Percentiles rank a stretch among this genome's conserved stretches.
Evolutionary conservation across 2,888 invertebrate species (phyloP).

Genomic region (Nysson spinosus): DNA sequence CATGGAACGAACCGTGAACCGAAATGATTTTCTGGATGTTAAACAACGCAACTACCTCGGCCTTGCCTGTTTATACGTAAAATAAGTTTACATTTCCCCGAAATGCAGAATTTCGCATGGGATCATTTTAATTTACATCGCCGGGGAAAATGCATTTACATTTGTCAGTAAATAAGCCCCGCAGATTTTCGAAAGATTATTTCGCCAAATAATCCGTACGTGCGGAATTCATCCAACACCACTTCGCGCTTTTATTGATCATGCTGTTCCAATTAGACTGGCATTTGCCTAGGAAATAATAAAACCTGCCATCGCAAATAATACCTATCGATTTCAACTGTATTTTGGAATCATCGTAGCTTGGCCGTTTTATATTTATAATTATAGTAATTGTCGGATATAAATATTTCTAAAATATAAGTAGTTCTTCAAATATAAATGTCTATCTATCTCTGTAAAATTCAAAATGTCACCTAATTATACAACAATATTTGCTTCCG

Average conservation of each 20-base stretch:
- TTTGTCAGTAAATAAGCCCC: conserved; percentile 10
- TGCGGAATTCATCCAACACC: background rate
- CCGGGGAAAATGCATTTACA: conserved; percentile 2
- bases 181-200: conserved; percentile 26
- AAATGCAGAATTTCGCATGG: background rate
- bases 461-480: too few relatives aligned
- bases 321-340: background rate
- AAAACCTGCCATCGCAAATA: background rate
- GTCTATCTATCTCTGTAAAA: too few relatives aligned
- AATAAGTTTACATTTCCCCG: conserved; percentile 32
- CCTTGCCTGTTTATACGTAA: conserved; percentile 20
- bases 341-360: too few relatives aligned
- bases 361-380: too few relatives aligned
- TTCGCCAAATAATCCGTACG: background rate
- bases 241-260: too few relatives aligned
- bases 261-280: too few relatives aligned
- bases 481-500: too few relatives aligned
- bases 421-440: too few relatives aligned
- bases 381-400: too few relatives aligned
- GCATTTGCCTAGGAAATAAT: conserved; percentile 1
- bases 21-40: conserved; percentile 40
- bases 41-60: conserved; percentile 25
- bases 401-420: too few relatives aligned
- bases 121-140: conserved; percentile 11
- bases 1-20: conserved; percentile 24